Base-by-base conservation (phyloP, 2,113 vertebrate genomes). In the Callipepla californica region DNA sequence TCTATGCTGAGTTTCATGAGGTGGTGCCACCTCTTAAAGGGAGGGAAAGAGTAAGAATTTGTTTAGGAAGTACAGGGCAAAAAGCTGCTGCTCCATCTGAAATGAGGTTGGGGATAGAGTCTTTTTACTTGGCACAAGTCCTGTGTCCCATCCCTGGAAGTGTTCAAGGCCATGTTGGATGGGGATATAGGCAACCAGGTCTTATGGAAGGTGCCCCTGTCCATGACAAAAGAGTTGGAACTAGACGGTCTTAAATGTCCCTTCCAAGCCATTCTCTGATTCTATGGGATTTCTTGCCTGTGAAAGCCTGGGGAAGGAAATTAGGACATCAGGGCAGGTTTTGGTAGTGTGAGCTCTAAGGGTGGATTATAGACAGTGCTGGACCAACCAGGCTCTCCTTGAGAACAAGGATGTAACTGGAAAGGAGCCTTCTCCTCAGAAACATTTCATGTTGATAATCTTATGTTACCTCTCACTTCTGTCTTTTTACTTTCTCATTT, bases 351-450 rank as follows among this genome's bases (percentile, higher is more conserved):
- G 3, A 85, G 44, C 14, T 2, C 1, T 36, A 45, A 76, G n/a
- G n/a, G 38, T 1, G 1, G 1, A 1, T 22, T 19, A 1, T 11
- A 18, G 7, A 5, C 17, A 51, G 5, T 51, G 6, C 45, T 79
- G 34, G n/a, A 79, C 21, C 11, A 22, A 57, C 6, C 3, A 2
- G 20, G 17, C 34, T 73, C 47, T 59, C 11, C 47, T 79, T 11
- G n/a, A 36, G 75, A 17, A 67, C 55, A 6, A 7, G 25, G n/a
- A 23, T 14, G 14, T 11, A 65, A 17, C 22, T 8, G 7, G 40
- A 11, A 34, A 11, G 28, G 28, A 70, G 30, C 53, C 47, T 68
- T 26, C 22, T 44, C 23, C 36, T 50, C 30, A 45, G 38, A 76
- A 89, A 36, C 38, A 20, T 34, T 80, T 76, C 17, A 5, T 50